A percentile compares a stretch with the other conserved stretches of the same genome.
phyloP scores from a whole-genome alignment of 2,797 vertebrate species.

The Cryptoprocta ferox region DNA sequence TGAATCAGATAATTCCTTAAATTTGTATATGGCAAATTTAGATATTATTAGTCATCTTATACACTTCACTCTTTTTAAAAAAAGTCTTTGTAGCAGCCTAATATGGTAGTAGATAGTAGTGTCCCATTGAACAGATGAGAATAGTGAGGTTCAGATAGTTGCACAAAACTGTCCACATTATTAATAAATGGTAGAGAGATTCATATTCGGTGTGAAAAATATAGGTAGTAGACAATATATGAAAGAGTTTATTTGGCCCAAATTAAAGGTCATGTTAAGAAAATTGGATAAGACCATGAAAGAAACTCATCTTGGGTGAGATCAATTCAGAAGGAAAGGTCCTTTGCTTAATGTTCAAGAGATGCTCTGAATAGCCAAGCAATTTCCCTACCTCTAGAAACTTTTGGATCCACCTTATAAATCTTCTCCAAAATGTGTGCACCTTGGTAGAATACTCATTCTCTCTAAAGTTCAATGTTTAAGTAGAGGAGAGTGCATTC shows the following conservation, averaged over 20 bases:
- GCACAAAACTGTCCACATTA: background rate
- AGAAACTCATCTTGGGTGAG: background rate
- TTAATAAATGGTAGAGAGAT: background rate
- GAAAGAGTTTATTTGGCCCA: background rate
- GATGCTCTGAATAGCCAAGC: background rate
- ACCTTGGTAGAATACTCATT: background rate
- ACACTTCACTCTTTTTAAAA: rapidly evolving
- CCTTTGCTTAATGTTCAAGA: background rate
- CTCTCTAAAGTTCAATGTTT: background rate
- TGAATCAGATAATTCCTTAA: background rate
- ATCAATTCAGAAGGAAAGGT: rapidly evolving
- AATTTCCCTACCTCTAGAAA: background rate
- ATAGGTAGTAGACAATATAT: background rate
- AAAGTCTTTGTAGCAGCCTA: background rate
- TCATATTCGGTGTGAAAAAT: background rate
- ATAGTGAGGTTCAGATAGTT: background rate
- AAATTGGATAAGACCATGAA: background rate
- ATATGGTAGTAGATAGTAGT: background rate
- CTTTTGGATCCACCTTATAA: background rate
- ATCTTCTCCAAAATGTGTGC: background rate
- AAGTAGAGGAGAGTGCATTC: background rate
- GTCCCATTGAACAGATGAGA: background rate
- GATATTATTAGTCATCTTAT: background rate
- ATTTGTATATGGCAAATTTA: background rate
- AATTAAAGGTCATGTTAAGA: background rate